Conservation (phyloP, 2,888 invertebrate genomes). For the Parapristionchus giblindavisi region DNA sequence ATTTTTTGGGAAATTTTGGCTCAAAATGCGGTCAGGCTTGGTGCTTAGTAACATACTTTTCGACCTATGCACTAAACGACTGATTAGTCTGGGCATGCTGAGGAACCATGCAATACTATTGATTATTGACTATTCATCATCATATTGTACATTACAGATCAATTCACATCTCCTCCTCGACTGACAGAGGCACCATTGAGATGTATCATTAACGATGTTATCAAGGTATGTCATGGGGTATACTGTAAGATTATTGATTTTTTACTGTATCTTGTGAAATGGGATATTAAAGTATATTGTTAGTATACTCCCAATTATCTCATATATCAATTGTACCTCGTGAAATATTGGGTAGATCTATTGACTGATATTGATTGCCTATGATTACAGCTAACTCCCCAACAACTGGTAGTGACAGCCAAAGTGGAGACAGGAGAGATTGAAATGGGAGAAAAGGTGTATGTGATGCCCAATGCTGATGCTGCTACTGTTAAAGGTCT, state of each 20-base stretch:
- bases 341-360: no score
- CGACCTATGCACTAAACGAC: no score
- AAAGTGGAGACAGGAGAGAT: constrained; percentile 90
- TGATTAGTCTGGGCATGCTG: no score
- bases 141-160: no score
- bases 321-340: neutral
- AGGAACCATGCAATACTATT: no score
- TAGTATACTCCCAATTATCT: neutral
- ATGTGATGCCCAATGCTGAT: constrained; percentile 74
- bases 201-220: constrained; percentile 91
- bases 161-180: constrained; percentile 47
- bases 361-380: no score
- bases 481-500: constrained; percentile 64
- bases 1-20: no score
- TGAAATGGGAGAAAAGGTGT: constrained; percentile 84
- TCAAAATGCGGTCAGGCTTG: no score
- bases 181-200: constrained; percentile 85
- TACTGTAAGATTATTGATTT: neutral
- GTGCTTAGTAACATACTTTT: no score
- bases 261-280: neutral
- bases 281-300: neutral
- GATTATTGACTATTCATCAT: no score
- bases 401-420: constrained; percentile 82
- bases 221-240: no score
- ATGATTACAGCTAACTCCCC: constrained; percentile 48